Percentiles rank a stretch among this genome's conserved stretches.
phyloP scores from a whole-genome alignment of 1,140 invertebrate species.

The Ridgeia piscesae region DNA sequence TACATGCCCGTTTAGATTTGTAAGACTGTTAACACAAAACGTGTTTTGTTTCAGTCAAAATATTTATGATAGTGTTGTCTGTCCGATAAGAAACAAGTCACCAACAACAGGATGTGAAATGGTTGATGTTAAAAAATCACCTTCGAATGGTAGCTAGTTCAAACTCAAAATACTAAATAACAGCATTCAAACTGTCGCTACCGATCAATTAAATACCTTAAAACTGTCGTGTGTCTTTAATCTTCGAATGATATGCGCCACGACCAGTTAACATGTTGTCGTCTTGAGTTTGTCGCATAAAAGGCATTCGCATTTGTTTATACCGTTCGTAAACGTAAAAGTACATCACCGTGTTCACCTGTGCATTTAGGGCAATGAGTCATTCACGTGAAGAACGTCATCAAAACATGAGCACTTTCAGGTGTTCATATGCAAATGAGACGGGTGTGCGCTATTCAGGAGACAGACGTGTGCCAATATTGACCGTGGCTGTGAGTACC shows the following conservation, averaged over 20 bases:
- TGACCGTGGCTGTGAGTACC: not conserved
- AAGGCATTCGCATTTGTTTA: not conserved
- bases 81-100: no score
- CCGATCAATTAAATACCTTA: not conserved
- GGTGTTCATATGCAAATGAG: constrained; percentile 1
- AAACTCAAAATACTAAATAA: no score
- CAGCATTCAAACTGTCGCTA: no score
- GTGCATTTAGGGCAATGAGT: not conserved
- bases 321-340: not conserved
- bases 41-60: no score
- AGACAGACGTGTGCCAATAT: not conserved
- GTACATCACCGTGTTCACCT: not conserved
- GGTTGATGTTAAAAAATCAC: no score
- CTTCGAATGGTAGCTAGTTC: no score
- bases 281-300: not conserved
- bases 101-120: no score
- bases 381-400: not conserved
- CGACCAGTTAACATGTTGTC: not conserved
- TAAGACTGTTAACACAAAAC: no score
- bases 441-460: not conserved
- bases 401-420: not conserved
- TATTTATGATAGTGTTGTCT: no score
- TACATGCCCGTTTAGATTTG: no score
- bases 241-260: no score
- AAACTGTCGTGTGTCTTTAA: not conserved